Percentiles rank a stretch among this genome's conserved stretches.
Evolutionary conservation across 2,797 vertebrate species (phyloP).

Genomic region (Lagocephalus sceleratus): DNA sequence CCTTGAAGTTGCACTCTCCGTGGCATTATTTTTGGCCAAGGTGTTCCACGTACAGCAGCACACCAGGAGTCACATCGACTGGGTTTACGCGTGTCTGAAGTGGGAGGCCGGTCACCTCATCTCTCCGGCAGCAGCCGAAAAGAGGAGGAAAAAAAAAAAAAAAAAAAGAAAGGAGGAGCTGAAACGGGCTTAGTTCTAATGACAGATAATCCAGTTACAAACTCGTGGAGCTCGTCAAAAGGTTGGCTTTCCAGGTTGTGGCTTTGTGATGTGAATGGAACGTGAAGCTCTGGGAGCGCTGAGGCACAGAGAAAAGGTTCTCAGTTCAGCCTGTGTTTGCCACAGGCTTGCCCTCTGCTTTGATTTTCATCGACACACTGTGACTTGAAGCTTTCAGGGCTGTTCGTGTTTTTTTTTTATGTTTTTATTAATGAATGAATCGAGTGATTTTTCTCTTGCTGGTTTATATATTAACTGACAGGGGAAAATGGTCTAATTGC

Average conservation of each 20-base stretch:
- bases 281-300: constrained; percentile 54
- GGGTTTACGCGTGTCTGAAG: constrained; percentile 49
- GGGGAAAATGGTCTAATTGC: constrained; percentile 3
- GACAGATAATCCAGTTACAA: constrained; percentile 76
- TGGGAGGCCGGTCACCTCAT: constrained; percentile 44
- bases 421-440: constrained; percentile 26
- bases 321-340: constrained; percentile 45
- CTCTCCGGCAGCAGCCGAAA: constrained; percentile 53
- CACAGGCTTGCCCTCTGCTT: constrained; percentile 50
- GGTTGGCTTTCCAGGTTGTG: constrained; percentile 72
- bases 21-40: constrained; percentile 57
- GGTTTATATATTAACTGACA: constrained; percentile 14
- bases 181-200: constrained; percentile 65
- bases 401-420: constrained; percentile 29
- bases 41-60: constrained; percentile 46
- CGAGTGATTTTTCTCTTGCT: constrained; percentile 7
- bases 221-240: constrained; percentile 67
- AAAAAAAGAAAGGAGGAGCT: constrained; percentile 31
- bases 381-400: constrained; percentile 49
- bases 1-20: constrained; percentile 42
- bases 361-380: constrained; percentile 56
- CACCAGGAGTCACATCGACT: constrained; percentile 44
- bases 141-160: neutral
- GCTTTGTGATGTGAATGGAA: constrained; percentile 74
- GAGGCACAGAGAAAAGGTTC: constrained; percentile 59